Conservation (phyloP, 2,888 invertebrate genomes). For the Drosophila recens region DNA sequence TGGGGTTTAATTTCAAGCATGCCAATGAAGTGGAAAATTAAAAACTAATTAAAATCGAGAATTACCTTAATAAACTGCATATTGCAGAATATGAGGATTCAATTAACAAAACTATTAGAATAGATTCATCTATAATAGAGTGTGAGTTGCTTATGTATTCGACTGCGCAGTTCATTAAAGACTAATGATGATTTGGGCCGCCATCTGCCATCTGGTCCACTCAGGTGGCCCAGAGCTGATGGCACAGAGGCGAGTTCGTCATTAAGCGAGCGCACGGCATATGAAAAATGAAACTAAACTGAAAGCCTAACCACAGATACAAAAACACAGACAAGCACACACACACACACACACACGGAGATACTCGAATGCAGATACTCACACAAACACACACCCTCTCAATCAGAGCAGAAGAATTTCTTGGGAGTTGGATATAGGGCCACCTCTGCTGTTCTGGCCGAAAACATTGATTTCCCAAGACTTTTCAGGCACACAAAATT, state of each 20-base stretch:
- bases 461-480: constrained; percentile 80
- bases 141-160: background rate
- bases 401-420: constrained; percentile 61
- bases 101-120: constrained; percentile 9
- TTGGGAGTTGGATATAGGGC: constrained; percentile 53
- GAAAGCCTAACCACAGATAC: constrained; percentile 28
- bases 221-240: constrained; percentile 32
- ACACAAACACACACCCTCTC: constrained; percentile 52
- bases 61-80: background rate
- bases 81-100: background rate
- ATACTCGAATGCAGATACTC: constrained; percentile 32
- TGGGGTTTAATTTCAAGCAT: background rate
- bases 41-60: background rate
- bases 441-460: constrained; percentile 24
- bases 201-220: constrained; percentile 20
- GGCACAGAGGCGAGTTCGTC: constrained; percentile 57
- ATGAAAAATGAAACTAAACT: constrained; percentile 70
- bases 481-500: constrained; percentile 75
- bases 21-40: background rate
- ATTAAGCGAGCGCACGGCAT: constrained; percentile 64
- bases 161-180: constrained; percentile 57
- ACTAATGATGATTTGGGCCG: constrained; percentile 59
- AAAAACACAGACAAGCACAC: constrained; percentile 11
- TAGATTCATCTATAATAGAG: constrained; percentile 5
- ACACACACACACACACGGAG: constrained; percentile 17